These are phyloP conservation scores for Bubo scandiacus DNA, from an alignment of 2,113 vertebrate genomes.

Conservation along the genomic window DNA sequence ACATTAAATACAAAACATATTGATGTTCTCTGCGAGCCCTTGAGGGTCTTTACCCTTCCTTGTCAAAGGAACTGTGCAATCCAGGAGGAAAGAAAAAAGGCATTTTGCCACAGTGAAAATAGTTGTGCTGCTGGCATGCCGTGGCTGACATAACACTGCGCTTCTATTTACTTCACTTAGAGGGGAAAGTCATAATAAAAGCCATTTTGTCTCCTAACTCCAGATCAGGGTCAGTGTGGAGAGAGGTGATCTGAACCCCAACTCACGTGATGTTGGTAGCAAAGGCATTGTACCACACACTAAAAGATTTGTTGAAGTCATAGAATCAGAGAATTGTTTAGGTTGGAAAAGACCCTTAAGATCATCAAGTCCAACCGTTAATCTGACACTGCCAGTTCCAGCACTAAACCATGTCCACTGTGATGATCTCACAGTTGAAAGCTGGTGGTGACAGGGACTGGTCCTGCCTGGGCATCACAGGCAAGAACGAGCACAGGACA, in stretches of 20 bases:
- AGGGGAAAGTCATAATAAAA: conserved; percentile 1
- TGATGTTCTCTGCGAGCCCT: conserved; percentile 78
- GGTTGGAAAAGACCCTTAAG: not conserved
- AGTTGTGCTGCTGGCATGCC: conserved; percentile 39
- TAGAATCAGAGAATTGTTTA: not conserved
- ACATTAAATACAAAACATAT: conserved; percentile 85
- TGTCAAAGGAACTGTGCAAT: conserved; percentile 72
- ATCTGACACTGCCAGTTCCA: not conserved
- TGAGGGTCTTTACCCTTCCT: conserved; percentile 81
- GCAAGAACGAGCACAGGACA: not conserved
- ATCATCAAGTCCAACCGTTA: fast-evolving
- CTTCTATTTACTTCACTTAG: conserved; percentile 52
- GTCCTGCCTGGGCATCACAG: too few species aligned
- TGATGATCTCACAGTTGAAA: not conserved
- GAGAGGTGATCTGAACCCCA: not conserved
- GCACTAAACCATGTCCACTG: not conserved
- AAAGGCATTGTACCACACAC: not conserved
- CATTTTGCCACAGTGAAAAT: conserved; percentile 42
- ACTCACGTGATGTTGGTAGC: not conserved
- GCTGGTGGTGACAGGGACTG: not conserved
- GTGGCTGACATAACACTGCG: not conserved
- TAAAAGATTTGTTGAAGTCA: not conserved
- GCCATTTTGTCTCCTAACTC: not conserved
- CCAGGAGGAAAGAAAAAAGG: conserved; percentile 66
- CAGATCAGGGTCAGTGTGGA: not conserved